Percentiles rank a stretch among this genome's conserved stretches.
Evolutionary conservation across 37 sponge, comb jelly and placozoan species (phyloP).

Genomic region (Agelas oroides): DNA sequence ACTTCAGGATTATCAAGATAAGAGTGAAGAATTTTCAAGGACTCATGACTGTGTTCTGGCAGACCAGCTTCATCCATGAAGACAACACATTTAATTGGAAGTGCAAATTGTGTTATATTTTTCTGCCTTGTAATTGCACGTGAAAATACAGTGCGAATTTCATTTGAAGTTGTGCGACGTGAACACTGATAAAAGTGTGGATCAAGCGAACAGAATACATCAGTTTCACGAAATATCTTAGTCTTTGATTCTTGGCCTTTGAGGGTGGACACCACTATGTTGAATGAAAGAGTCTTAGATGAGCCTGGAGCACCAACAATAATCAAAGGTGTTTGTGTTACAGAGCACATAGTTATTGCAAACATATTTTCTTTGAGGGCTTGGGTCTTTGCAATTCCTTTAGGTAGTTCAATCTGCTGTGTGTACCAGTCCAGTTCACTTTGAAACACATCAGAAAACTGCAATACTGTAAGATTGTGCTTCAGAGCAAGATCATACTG

Average conservation of each 20-base stretch:
- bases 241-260: slow-evolving; percentile 76
- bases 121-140: slow-evolving; percentile 76
- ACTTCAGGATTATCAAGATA: slow-evolving; percentile 82
- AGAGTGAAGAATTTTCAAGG: slow-evolving; percentile 88
- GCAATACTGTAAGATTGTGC: background rate
- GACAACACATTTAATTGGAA: slow-evolving; percentile 75
- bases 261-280: slow-evolving; percentile 69
- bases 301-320: slow-evolving; percentile 91
- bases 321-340: slow-evolving; percentile 80
- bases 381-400: slow-evolving; percentile 83
- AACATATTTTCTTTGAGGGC: slow-evolving; percentile 92
- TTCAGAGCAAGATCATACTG: slow-evolving; percentile 1
- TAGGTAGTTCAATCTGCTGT: slow-evolving; percentile 55
- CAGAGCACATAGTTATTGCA: slow-evolving; percentile 75
- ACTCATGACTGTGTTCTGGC: slow-evolving; percentile 91
- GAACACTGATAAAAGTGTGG: slow-evolving; percentile 91
- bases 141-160: slow-evolving; percentile 80
- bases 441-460: slow-evolving; percentile 31
- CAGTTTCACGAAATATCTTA: slow-evolving; percentile 36
- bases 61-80: slow-evolving; percentile 96
- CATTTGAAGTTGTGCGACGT: slow-evolving; percentile 81
- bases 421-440: slow-evolving; percentile 67
- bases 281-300: slow-evolving; percentile 91
- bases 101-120: slow-evolving; percentile 5
- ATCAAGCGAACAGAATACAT: slow-evolving; percentile 67